A percentile compares a stretch with the other conserved stretches of the same genome.
Conservation (phyloP, 2,797 vertebrate species). For the Cichlasoma orientale region DNA sequence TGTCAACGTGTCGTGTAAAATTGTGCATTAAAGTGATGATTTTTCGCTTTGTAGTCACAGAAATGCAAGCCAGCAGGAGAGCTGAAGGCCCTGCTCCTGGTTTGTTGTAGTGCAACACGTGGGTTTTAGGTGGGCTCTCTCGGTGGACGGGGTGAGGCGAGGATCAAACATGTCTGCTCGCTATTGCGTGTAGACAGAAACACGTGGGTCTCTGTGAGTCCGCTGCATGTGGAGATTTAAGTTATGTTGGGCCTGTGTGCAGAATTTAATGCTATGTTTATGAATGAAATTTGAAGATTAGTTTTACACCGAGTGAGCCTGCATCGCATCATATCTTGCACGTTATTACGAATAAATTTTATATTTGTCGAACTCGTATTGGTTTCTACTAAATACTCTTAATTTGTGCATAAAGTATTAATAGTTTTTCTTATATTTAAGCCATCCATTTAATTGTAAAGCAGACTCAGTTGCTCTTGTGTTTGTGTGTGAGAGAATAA, state of each 20-base stretch:
- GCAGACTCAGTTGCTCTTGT: background rate
- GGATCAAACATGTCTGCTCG: slow-evolving; percentile 74
- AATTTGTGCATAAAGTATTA: background rate
- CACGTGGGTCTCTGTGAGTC: slow-evolving; percentile 61
- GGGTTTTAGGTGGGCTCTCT: slow-evolving; percentile 38
- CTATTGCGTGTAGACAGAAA: slow-evolving; percentile 35
- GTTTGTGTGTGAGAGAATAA: background rate
- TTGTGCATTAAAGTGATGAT: background rate
- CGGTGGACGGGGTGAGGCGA: slow-evolving; percentile 48
- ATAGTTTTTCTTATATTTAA: too few relatives aligned
- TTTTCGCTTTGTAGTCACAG: too few relatives aligned
- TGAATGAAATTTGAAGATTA: background rate
- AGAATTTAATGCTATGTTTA: background rate
- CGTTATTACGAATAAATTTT: background rate
- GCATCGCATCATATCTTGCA: background rate
- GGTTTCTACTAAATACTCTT: background rate
- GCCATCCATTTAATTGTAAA: background rate
- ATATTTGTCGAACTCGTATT: background rate
- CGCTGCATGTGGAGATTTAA: background rate
- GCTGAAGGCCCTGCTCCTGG: background rate
- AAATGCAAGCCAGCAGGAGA: background rate
- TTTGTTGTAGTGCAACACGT: slow-evolving; percentile 77
- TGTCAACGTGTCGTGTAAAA: background rate
- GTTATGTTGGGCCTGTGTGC: background rate
- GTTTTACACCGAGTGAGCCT: background rate